A percentile compares a stretch with the other conserved stretches of the same genome.
phyloP scores from a whole-genome alignment of 2,888 invertebrate genomes.

The Molorchus minor region DNA sequence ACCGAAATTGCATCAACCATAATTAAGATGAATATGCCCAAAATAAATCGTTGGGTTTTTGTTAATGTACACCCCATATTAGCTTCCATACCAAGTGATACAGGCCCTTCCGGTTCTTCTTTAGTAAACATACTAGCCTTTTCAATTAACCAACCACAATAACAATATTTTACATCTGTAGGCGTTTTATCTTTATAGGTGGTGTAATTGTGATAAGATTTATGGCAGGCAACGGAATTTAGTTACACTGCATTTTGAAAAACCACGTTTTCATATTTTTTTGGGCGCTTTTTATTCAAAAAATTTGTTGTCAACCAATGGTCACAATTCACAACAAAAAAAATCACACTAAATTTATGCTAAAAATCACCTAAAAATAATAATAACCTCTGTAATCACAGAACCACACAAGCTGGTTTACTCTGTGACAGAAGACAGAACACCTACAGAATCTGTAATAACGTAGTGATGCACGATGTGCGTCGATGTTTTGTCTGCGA shows the following conservation, averaged over 20 bases:
- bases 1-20: conserved; percentile 97
- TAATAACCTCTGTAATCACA: too few relatives aligned
- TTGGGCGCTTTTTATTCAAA: too few relatives aligned
- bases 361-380: too few relatives aligned
- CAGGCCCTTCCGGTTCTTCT: conserved; percentile 19
- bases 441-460: too few relatives aligned
- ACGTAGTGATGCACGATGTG: too few relatives aligned
- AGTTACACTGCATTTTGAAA: conserved; percentile 8
- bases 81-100: conserved; percentile 34
- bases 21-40: conserved; percentile 87
- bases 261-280: conserved; percentile 32
- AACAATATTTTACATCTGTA: conserved; percentile 15
- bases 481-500: too few relatives aligned
- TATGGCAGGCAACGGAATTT: conserved; percentile 8
- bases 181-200: conserved; percentile 22
- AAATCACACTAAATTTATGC: too few relatives aligned
- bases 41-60: conserved; percentile 76
- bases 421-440: too few relatives aligned
- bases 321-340: too few relatives aligned
- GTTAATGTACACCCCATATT: conserved; percentile 64
- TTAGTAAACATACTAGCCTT: conserved; percentile 31
- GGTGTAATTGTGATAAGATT: conserved; percentile 8
- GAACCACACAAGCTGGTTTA: too few relatives aligned
- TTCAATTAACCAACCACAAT: too few relatives aligned
- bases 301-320: too few relatives aligned